phyloP scores from a whole-genome alignment of 2,888 invertebrate genomes.

The Pyrgus malvae region DNA sequence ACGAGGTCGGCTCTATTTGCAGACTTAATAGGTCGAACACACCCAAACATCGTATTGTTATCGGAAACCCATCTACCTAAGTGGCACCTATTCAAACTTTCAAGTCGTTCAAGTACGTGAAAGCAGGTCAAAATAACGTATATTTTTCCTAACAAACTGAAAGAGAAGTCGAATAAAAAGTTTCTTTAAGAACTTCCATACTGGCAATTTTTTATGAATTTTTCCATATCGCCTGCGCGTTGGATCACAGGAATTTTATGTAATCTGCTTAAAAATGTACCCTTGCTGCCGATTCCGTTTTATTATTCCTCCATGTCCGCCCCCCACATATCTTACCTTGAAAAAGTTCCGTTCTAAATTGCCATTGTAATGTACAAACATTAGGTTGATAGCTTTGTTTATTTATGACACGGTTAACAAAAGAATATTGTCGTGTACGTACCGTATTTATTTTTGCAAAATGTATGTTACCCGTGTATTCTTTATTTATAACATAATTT shows the following conservation, averaged over 20 bases:
- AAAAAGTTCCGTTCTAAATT: constrained; percentile 1
- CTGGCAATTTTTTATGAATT: too few species aligned
- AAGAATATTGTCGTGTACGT: too few species aligned
- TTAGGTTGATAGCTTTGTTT: too few species aligned
- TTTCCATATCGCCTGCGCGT: too few species aligned
- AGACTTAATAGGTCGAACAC: neutral
- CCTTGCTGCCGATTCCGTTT: constrained; percentile 9
- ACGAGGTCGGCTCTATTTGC: neutral
- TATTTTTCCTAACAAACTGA: neutral
- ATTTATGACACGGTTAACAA: too few species aligned
- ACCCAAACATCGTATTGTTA: neutral
- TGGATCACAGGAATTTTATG: neutral
- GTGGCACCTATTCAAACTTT: neutral
- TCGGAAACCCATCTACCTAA: neutral
- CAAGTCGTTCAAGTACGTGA: neutral
- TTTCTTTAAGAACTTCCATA: neutral
- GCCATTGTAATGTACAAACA: constrained; percentile 10
- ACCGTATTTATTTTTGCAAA: too few species aligned
- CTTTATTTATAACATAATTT: too few species aligned
- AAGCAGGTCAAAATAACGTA: constrained; percentile 2
- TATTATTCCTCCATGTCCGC: constrained; percentile 15
- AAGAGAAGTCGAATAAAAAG: neutral
- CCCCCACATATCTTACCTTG: constrained; percentile 14
- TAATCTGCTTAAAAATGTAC: constrained; percentile 16
- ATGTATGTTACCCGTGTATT: too few species aligned